Percentiles rank a stretch among this genome's conserved stretches.
Evolutionary conservation across 2,797 vertebrate species (phyloP).

Genomic region (Acanthiza pusilla): DNA sequence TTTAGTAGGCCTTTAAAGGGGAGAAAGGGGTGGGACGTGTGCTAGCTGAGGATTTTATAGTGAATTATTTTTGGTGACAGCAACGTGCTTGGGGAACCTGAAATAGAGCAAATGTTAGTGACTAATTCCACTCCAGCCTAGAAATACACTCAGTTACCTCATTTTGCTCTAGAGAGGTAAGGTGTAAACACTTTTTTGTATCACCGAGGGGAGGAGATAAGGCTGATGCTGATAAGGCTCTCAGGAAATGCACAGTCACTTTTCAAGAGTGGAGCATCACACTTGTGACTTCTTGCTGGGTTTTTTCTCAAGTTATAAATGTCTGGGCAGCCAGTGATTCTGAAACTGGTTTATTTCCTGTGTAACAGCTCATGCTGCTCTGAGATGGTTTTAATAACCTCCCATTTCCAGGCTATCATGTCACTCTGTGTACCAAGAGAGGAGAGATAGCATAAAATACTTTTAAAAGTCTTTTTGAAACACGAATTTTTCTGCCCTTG

Average conservation of each 20-base stretch:
- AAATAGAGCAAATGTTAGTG: neutral
- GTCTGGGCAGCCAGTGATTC: constrained; percentile 23
- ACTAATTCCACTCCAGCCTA: neutral
- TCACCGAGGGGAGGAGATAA: neutral
- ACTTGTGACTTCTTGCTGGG: neutral
- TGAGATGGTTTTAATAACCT: neutral
- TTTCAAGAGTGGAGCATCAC: constrained; percentile 37
- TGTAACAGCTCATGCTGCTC: neutral
- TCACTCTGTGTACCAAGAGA: neutral
- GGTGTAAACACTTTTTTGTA: neutral
- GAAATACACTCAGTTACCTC: neutral
- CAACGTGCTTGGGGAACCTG: neutral
- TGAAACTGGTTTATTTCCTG: constrained; percentile 62
- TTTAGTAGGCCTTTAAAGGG: neutral
- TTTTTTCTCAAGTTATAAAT: neutral
- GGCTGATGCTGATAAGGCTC: constrained; percentile 16
- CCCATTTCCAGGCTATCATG: neutral
- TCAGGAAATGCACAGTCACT: constrained; percentile 48
- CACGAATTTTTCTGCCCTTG: neutral
- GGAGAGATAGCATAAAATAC: neutral
- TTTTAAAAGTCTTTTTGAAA: neutral
- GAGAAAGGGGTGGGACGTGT: neutral
- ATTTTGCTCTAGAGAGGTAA: neutral
- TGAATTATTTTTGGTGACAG: neutral
- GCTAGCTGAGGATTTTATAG: neutral